These are phyloP conservation scores for Octonoba sinensis DNA, from an alignment of 2,888 invertebrate genomes.

Conservation along the genomic window DNA sequence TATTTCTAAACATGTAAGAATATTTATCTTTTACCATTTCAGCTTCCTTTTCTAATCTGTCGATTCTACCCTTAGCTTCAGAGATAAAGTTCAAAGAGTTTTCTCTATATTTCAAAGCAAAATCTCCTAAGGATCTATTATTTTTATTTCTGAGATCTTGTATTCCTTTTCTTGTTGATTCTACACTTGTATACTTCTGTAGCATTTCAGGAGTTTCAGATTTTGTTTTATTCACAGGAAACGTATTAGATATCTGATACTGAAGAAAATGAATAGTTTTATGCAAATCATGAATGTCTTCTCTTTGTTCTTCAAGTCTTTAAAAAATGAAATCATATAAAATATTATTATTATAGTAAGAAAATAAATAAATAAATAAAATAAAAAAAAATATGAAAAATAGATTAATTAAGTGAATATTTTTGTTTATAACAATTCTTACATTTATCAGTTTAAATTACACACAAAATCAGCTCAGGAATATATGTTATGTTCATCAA, in stretches of 20 bases:
- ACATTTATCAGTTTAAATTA: too few species aligned
- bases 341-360: too few species aligned
- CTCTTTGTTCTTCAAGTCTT: conserved; percentile 47
- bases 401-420: too few species aligned
- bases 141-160: conserved; percentile 5
- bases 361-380: too few species aligned
- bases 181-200: too few species aligned
- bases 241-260: conserved; percentile 34
- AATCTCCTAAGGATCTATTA: background rate
- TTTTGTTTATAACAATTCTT: too few species aligned
- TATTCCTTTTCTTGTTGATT: background rate
- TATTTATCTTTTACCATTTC: conserved; percentile 30
- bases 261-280: conserved; percentile 47
- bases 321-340: background rate
- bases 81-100: conserved; percentile 41
- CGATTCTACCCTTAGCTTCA: conserved; percentile 34
- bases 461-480: too few species aligned
- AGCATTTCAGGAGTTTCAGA: background rate
- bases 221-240: conserved; percentile 9
- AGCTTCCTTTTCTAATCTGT: conserved; percentile 34
- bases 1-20: conserved; percentile 22
- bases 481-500: too few species aligned
- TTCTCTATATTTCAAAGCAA: conserved; percentile 66
- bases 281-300: conserved; percentile 53
- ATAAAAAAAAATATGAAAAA: too few species aligned